Percentiles rank a stretch among this genome's conserved stretches.
Conservation (phyloP, 1,140 invertebrate species). For the Bombus pyrosoma region DNA sequence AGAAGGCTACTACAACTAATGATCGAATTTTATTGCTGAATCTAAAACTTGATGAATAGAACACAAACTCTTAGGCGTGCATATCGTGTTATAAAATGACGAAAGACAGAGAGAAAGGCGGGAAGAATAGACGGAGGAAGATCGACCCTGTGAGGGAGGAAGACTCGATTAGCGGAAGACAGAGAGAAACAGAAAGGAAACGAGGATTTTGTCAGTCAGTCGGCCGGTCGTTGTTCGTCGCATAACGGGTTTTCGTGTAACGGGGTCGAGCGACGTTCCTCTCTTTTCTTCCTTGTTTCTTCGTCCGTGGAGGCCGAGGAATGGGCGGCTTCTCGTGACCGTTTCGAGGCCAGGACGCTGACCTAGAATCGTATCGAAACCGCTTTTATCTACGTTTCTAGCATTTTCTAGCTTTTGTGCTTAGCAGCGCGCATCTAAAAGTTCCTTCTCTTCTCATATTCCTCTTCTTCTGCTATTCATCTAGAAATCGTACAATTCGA, state of each 20-base stretch:
- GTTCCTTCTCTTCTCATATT: background rate
- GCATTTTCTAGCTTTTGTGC: background rate
- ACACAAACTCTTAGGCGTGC: no score
- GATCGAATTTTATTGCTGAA: background rate
- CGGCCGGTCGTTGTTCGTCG: conserved; percentile 55
- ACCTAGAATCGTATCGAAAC: conserved; percentile 78
- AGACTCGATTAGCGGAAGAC: background rate
- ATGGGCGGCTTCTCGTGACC: conserved; percentile 71
- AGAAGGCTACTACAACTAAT: no score
- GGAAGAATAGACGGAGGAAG: no score
- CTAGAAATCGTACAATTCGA: no score
- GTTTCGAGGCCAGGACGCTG: conserved; percentile 76
- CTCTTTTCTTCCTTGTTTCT: conserved; percentile 64
- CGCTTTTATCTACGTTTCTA: conserved; percentile 59
- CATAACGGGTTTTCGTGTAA: conserved; percentile 79
- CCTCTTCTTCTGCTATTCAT: background rate
- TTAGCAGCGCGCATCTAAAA: background rate
- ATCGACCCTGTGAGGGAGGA: accelerated
- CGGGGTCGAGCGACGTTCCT: conserved; percentile 71
- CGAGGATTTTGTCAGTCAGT: conserved; percentile 29
- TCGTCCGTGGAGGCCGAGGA: conserved; percentile 40
- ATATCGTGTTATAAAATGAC: background rate
- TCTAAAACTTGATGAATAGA: no score
- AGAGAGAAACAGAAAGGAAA: conserved; percentile 15
- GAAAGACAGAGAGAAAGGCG: background rate